These are phyloP conservation scores for Falco novaeseelandiae DNA, from an alignment of 2,797 vertebrate species.

Conservation along the genomic window DNA sequence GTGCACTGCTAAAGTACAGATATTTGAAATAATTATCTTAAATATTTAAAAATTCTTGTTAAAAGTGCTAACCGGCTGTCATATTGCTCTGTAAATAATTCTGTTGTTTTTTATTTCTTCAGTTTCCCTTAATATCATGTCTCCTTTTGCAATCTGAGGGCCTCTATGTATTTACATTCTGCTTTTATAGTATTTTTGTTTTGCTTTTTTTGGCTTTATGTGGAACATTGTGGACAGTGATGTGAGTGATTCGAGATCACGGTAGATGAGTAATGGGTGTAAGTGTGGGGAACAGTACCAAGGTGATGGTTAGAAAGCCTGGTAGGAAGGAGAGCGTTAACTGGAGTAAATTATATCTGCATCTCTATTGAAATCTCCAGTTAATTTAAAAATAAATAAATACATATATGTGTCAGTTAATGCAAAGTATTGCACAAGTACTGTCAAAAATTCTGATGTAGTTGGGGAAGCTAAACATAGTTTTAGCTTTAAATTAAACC, in stretches of 20 bases:
- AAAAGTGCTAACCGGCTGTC: background rate
- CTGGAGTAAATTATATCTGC: background rate
- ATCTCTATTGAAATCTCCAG: background rate
- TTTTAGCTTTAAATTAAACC: background rate
- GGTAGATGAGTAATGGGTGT: background rate
- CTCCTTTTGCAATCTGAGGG: background rate
- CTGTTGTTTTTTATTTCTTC: background rate
- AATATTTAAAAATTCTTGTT: background rate
- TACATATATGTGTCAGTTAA: background rate
- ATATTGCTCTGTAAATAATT: background rate
- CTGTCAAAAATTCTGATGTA: background rate
- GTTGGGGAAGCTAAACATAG: background rate
- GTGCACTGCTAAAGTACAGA: background rate
- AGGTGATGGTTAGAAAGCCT: background rate
- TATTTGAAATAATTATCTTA: background rate
- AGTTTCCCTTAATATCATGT: background rate
- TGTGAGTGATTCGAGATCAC: background rate
- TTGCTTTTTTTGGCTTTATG: background rate
- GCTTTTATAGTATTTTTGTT: background rate
- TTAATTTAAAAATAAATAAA: background rate
- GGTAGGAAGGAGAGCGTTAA: background rate
- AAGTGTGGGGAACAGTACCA: background rate
- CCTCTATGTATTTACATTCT: background rate
- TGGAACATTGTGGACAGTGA: background rate
- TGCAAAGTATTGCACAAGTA: background rate